Conservation (phyloP, 2,888 invertebrate species). For the Cybosia mesomella region DNA sequence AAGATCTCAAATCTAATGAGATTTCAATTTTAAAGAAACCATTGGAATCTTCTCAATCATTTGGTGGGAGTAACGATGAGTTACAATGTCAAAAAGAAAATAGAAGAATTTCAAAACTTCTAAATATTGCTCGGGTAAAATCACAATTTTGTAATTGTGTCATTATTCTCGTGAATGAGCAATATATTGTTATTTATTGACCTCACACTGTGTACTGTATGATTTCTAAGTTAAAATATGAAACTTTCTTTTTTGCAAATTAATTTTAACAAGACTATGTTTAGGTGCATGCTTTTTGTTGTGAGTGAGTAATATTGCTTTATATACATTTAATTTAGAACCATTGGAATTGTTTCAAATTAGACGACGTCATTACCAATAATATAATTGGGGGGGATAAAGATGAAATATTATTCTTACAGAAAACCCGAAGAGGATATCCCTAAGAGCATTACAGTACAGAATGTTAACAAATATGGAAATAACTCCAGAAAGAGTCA, state of each 20-base stretch:
- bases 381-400: slow-evolving; percentile 49
- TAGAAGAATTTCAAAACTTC: too few species aligned
- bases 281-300: slow-evolving; percentile 42
- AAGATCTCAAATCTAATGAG: too few species aligned
- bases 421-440: slow-evolving; percentile 84
- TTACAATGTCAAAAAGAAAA: too few species aligned
- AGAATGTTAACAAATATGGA: slow-evolving; percentile 80
- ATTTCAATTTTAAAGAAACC: too few species aligned
- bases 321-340: slow-evolving; percentile 31
- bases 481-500: slow-evolving; percentile 87
- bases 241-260: background rate
- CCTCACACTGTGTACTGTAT: background rate
- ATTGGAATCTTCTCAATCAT: too few species aligned
- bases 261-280: slow-evolving; percentile 22
- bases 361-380: slow-evolving; percentile 6
- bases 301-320: slow-evolving; percentile 49
- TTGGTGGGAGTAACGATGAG: too few species aligned
- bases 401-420: slow-evolving; percentile 70
- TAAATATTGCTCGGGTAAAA: too few species aligned
- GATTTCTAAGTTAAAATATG: background rate
- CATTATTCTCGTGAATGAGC: background rate
- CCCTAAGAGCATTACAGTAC: slow-evolving; percentile 81
- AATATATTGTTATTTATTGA: too few species aligned
- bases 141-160: background rate
- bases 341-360: slow-evolving; percentile 26